phyloP scores from a whole-genome alignment of 2,113 vertebrate genomes.

The Probosciger aterrimus region DNA sequence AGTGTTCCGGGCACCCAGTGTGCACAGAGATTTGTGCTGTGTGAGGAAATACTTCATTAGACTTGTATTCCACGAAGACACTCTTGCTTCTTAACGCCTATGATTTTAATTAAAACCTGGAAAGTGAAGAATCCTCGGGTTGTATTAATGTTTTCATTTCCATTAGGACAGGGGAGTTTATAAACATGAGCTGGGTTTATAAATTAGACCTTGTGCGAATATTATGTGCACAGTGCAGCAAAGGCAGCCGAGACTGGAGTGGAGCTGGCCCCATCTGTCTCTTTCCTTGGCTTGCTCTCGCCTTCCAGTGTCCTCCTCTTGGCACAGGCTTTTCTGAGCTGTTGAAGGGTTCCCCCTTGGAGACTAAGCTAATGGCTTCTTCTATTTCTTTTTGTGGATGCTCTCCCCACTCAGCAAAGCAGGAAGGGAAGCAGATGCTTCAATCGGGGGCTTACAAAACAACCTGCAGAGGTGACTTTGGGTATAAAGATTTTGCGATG shows the following conservation, averaged over 20 bases:
- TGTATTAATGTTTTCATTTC: constrained; percentile 82
- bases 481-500: neutral
- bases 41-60: constrained; percentile 78
- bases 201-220: constrained; percentile 75
- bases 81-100: constrained; percentile 76
- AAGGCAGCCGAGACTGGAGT: constrained; percentile 54
- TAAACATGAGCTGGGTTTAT: constrained; percentile 78
- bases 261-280: constrained; percentile 68
- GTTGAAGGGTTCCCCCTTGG: constrained; percentile 17
- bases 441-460: neutral
- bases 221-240: constrained; percentile 70
- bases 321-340: constrained; percentile 33
- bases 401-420: constrained; percentile 38
- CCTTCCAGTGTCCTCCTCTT: constrained; percentile 38
- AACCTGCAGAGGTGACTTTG: constrained; percentile 48
- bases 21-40: constrained; percentile 68
- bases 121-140: constrained; percentile 79
- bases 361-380: constrained; percentile 37
- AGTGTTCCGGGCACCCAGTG: constrained; percentile 31
- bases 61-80: constrained; percentile 76
- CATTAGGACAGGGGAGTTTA: constrained; percentile 78
- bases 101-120: constrained; percentile 85
- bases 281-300: constrained; percentile 31
- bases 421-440: constrained; percentile 36
- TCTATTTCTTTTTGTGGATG: constrained; percentile 30